Conservation (phyloP, 23 tunicate genomes). For the Aplidium turbinatum region DNA sequence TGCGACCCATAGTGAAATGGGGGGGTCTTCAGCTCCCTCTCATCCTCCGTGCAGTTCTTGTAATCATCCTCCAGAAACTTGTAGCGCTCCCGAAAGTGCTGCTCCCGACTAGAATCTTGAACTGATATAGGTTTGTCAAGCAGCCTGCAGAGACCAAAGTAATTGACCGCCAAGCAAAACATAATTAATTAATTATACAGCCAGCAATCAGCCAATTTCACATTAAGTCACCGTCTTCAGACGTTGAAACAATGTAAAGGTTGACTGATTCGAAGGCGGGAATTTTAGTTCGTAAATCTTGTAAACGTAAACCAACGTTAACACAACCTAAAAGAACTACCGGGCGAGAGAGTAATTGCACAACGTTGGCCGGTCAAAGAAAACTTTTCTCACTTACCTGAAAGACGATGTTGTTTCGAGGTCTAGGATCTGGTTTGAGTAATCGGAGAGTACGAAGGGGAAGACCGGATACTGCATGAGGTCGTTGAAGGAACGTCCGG, state of each 20-base stretch:
- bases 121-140: slow-evolving; percentile 83
- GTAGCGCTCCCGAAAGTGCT: slow-evolving; percentile 83
- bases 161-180: no score
- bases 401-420: slow-evolving; percentile 39
- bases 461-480: slow-evolving; percentile 98
- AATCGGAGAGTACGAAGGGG: slow-evolving; percentile 90
- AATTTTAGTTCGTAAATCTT: no score
- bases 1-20: slow-evolving; percentile 98
- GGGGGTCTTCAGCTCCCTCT: slow-evolving; percentile 73
- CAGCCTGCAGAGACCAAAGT: slow-evolving; percentile 29
- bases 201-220: no score
- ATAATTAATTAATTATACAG: no score
- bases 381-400: no score
- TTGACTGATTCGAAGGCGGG: no score
- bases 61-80: slow-evolving; percentile 84
- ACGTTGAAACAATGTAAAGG: no score
- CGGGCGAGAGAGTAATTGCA: no score
- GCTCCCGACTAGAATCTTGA: slow-evolving; percentile 69
- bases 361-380: no score
- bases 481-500: slow-evolving; percentile 96
- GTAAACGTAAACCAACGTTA: no score
- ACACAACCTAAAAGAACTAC: no score
- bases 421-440: slow-evolving; percentile 76
- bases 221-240: no score
- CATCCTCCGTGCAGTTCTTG: slow-evolving; percentile 86